Conservation (phyloP, 2,797 vertebrate genomes). For the Macropus fuliginosus region DNA sequence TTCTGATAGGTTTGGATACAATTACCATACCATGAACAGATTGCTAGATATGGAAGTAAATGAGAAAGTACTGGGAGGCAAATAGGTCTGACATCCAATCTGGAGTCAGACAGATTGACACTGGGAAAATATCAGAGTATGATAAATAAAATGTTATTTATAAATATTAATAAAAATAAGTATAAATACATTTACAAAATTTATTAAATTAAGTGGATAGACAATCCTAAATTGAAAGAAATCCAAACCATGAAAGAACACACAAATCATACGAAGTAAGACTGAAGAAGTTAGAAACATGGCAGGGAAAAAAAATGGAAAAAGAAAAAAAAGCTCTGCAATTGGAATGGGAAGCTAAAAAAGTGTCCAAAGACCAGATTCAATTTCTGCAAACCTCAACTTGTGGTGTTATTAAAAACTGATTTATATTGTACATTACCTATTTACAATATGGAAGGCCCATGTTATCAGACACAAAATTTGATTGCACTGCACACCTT, state of each 20-base stretch:
- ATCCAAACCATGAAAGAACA: constrained; percentile 40
- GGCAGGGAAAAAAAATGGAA: not conserved
- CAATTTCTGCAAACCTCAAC: not conserved
- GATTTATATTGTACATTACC: not conserved
- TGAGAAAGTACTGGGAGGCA: constrained; percentile 21
- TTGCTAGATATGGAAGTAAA: not conserved
- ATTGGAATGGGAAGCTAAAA: constrained; percentile 6
- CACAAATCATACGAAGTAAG: constrained; percentile 2
- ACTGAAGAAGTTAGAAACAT: not conserved
- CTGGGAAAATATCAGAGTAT: not conserved
- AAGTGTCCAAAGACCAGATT: not conserved
- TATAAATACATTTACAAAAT: constrained; percentile 37
- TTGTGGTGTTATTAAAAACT: not conserved
- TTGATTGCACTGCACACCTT: constrained; percentile 28
- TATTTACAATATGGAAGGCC: constrained; percentile 18
- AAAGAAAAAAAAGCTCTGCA: constrained; percentile 44
- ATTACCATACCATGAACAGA: constrained; percentile 35
- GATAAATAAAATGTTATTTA: constrained; percentile 2
- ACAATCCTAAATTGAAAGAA: constrained; percentile 18
- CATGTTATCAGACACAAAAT: constrained; percentile 37
- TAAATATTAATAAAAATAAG: constrained; percentile 24
- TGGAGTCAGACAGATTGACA: not conserved
- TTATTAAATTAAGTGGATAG: constrained; percentile 4
- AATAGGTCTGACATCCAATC: not conserved
- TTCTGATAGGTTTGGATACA: constrained; percentile 33